phyloP scores from a whole-genome alignment of 2,888 invertebrate genomes.

The Temnothorax rugatulus region DNA sequence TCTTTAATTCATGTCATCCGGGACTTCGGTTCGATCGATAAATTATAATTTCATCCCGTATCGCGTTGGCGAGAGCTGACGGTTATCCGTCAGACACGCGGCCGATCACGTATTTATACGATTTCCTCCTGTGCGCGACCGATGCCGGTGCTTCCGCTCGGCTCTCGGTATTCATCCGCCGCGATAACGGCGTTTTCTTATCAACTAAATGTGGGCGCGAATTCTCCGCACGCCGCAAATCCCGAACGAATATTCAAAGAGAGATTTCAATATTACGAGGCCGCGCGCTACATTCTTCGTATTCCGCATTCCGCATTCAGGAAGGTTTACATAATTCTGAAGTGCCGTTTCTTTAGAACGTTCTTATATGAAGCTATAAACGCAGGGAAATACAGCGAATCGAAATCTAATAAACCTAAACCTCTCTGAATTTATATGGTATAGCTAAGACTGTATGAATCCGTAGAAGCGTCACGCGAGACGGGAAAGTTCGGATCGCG shows the following conservation, averaged over 20 bases:
- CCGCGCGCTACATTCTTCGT: background rate
- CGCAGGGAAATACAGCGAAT: conserved; percentile 19
- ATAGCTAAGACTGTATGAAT: conserved; percentile 45
- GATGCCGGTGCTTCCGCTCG: conserved; percentile 64
- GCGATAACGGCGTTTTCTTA: conserved; percentile 37
- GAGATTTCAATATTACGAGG: conserved; percentile 14
- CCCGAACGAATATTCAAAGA: background rate
- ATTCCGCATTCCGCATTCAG: conserved; percentile 12
- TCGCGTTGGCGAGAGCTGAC: conserved; percentile 78
- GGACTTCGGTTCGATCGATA: conserved; percentile 84
- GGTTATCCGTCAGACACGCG: conserved; percentile 80
- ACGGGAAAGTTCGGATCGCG: conserved; percentile 20
- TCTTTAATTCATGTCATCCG: conserved; percentile 85
- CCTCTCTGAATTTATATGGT: conserved; percentile 30
- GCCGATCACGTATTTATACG: conserved; percentile 79
- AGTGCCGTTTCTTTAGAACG: conserved; percentile 1
- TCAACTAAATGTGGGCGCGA: background rate
- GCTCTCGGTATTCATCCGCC: conserved; percentile 14
- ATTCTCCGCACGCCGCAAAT: conserved; percentile 18
- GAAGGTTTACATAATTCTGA: conserved; percentile 33
- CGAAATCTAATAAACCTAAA: conserved; percentile 33
- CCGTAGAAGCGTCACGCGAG: conserved; percentile 36
- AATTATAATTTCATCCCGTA: conserved; percentile 84
- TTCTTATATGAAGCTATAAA: conserved; percentile 23
- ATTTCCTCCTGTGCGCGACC: conserved; percentile 69